A percentile compares a stretch with the other conserved stretches of the same genome.
phyloP scores from a whole-genome alignment of 2,888 invertebrate species.

The Liposcelis brunnea region DNA sequence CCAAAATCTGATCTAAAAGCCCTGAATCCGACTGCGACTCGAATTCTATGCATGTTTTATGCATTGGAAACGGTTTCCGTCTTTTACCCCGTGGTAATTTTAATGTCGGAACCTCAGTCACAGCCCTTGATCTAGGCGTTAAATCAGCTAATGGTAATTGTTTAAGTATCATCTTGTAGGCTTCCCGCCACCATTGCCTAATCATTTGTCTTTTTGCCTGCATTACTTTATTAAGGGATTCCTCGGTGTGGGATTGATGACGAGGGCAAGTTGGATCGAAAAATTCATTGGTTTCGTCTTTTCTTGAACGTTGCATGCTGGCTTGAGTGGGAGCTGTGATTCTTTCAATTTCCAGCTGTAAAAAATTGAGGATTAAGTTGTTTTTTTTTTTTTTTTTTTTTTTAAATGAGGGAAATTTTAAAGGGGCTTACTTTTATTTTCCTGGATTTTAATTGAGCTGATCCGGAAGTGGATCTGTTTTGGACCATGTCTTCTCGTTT shows the following conservation, averaged over 20 bases:
- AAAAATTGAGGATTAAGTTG: constrained; percentile 10
- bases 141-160: background rate
- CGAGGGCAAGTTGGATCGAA: background rate
- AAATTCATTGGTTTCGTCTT: background rate
- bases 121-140: constrained; percentile 1
- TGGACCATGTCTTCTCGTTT: constrained; percentile 9
- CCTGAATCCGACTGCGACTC: background rate
- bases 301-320: background rate
- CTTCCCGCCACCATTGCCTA: constrained; percentile 2
- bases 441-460: constrained; percentile 9
- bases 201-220: background rate
- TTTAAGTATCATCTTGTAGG: background rate
- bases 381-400: constrained; percentile 9
- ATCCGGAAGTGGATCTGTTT: background rate
- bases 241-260: background rate
- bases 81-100: background rate
- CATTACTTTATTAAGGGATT: too few species aligned
- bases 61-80: constrained; percentile 2
- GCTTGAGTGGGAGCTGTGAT: constrained; percentile 49
- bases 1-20: background rate
- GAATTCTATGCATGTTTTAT: background rate
- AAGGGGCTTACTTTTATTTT: constrained; percentile 6
- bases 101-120: background rate
- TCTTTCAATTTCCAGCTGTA: constrained; percentile 34
- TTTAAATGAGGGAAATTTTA: background rate